phyloP scores from a whole-genome alignment of 2,113 vertebrate genomes.

The Pyxicephalus adspersus region DNA sequence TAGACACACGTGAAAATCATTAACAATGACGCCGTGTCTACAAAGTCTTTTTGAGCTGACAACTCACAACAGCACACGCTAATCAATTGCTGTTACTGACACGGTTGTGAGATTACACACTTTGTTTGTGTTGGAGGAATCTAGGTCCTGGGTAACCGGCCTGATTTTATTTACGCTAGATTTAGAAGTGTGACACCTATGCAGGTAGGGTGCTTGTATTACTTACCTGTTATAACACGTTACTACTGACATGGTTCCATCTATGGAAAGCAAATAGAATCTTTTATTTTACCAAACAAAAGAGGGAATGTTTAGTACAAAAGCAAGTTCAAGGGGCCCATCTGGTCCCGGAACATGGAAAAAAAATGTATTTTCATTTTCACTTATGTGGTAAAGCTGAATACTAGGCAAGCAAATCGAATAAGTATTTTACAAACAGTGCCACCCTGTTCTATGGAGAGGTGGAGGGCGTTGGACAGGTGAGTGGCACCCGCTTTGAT shows the following conservation, averaged over 20 bases:
- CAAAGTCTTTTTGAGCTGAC: background rate
- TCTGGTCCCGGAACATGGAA: background rate
- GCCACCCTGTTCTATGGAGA: too few relatives aligned
- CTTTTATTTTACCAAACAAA: background rate
- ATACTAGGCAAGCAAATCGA: too few relatives aligned
- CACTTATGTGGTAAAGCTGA: too few relatives aligned
- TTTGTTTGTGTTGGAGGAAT: slow-evolving; percentile 18
- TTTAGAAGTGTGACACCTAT: slow-evolving; percentile 2
- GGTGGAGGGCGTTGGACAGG: too few relatives aligned
- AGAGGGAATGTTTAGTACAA: slow-evolving; percentile 15
- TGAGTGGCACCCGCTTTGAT: too few relatives aligned
- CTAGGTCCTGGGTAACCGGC: background rate
- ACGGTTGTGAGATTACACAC: background rate
- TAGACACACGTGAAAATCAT: background rate
- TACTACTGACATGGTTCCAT: background rate
- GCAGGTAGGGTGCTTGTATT: slow-evolving; percentile 6
- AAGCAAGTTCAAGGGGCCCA: background rate
- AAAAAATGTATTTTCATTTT: too few relatives aligned
- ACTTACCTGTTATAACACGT: slow-evolving; percentile 35
- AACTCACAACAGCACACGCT: background rate
- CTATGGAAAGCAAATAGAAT: slow-evolving; percentile 7
- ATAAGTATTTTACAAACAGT: too few relatives aligned
- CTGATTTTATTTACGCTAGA: slow-evolving; percentile 28
- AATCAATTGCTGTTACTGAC: background rate
- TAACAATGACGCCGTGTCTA: background rate